Base-by-base conservation (phyloP, 1,140 invertebrate genomes). In the Augochlora pura region DNA sequence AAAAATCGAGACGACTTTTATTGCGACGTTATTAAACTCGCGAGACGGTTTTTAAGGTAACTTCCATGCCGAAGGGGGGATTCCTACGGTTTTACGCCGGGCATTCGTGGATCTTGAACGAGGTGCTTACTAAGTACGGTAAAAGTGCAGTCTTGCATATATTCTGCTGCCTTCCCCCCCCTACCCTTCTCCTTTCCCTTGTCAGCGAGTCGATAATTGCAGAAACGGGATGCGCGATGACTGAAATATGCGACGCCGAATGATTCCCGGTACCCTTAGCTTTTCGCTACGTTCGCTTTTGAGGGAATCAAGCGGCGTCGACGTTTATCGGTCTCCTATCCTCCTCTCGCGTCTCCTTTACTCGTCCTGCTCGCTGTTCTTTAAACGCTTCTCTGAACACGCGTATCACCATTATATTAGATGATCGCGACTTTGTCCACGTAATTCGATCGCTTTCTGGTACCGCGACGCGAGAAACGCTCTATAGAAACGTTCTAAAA, bases 71-170 rank as follows among this genome's bases (percentile, higher is more conserved):
- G 46, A 46, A 42, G 39, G 10, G 42, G 39, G 10, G 42, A 64
- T 69, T 54, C n/a, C n/a, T 14, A 49, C 65, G 75, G 63, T 70
- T n/a, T n/a, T 79, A 84, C 73, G 63, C 59, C 81, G 85, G 76
- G 63, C 76, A 84, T 84, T 77, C 72, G 77, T 77, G 77, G 78
- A 82, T 79, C 76, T 67, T 68, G 72, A 77, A 54, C 71, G 62
- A 77, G 75, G 52, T 80, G 80, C 84, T 86, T 86, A 70, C 77
- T 71, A 76, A 85, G 82, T 84, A 77, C 59, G 38, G 67, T 25
- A 64, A 64, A 73, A 75, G 42, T 70, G 66, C 77, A 54, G 70
- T 39, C 67, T 72, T 70, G 67, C 77, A 72, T 77, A 64, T 64
- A 60, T 52, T 52, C 49, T n/a, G n/a, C n/a, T n/a, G n/a, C n/a